Conservation (phyloP, 2,888 invertebrate genomes). For the Saturnia japonica region DNA sequence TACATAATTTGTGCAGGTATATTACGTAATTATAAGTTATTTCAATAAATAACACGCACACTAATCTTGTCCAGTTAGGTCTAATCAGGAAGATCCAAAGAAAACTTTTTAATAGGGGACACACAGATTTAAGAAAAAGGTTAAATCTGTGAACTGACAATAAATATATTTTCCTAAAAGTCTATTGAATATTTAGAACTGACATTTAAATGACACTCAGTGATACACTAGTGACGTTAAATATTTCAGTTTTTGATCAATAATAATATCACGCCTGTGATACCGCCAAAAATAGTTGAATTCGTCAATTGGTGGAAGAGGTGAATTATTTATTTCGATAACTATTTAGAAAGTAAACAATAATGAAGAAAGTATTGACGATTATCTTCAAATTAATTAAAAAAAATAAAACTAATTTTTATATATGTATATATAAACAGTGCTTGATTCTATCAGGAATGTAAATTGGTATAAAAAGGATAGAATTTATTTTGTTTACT, state of each 20-base stretch:
- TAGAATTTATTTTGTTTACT: neutral
- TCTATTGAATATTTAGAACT: neutral
- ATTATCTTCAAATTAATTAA: neutral
- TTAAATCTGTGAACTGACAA: no score
- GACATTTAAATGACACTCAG: neutral
- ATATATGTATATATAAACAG: neutral
- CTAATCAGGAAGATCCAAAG: no score
- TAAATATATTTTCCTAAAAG: no score
- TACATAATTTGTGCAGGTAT: neutral
- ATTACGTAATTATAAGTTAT: neutral
- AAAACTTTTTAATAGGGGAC: no score
- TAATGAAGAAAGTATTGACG: neutral
- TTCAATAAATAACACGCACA: neutral
- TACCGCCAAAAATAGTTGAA: no score
- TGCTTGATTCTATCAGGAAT: neutral
- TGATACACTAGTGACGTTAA: neutral
- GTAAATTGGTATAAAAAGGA: neutral
- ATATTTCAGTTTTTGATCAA: neutral
- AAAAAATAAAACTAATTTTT: neutral
- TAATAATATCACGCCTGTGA: no score
- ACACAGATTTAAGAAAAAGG: no score
- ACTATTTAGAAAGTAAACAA: neutral
- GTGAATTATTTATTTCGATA: no score
- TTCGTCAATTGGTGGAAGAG: no score
- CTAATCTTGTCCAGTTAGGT: neutral